Evolutionary conservation across 2,113 vertebrate genomes (phyloP).

Genomic region (Zapus hudsonius): DNA sequence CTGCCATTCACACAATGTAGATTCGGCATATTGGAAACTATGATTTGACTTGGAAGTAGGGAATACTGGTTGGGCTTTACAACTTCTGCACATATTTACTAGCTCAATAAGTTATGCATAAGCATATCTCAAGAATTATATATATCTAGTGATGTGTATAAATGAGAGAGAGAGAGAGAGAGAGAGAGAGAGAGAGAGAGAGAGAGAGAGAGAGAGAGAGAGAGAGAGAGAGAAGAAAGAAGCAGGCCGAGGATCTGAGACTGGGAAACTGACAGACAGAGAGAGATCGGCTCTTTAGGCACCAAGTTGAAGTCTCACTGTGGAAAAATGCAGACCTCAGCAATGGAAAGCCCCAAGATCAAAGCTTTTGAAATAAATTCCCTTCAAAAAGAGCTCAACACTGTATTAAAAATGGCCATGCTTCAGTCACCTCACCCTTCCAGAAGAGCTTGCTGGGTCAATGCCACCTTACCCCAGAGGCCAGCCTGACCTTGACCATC

Average conservation of each 20-base stretch:
- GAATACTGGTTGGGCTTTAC: neutral
- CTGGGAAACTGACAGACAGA: neutral
- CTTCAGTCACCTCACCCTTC: neutral
- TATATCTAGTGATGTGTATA: neutral
- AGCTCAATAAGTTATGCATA: neutral
- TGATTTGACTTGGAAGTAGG: neutral
- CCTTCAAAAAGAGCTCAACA: slow-evolving; percentile 4
- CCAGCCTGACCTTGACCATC: slow-evolving; percentile 46
- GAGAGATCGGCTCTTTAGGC: neutral
- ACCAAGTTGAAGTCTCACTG: neutral
- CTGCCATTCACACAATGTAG: neutral
- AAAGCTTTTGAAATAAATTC: slow-evolving; percentile 46
- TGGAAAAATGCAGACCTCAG: slow-evolving; percentile 38
- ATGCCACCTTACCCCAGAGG: slow-evolving; percentile 13
- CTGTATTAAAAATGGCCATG: neutral
- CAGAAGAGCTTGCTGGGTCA: neutral
- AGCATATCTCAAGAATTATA: neutral
- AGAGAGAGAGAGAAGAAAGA: neutral
- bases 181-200: neutral
- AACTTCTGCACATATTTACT: neutral
- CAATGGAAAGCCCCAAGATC: slow-evolving; percentile 5
- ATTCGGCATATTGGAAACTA: neutral
- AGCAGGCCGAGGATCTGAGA: rapidly evolving
- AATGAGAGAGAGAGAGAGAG: neutral
- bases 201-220: too few relatives aligned